Evolutionary conservation across 2,797 vertebrate genomes (phyloP).

Genomic region (Chaenodraco wilsoni): DNA sequence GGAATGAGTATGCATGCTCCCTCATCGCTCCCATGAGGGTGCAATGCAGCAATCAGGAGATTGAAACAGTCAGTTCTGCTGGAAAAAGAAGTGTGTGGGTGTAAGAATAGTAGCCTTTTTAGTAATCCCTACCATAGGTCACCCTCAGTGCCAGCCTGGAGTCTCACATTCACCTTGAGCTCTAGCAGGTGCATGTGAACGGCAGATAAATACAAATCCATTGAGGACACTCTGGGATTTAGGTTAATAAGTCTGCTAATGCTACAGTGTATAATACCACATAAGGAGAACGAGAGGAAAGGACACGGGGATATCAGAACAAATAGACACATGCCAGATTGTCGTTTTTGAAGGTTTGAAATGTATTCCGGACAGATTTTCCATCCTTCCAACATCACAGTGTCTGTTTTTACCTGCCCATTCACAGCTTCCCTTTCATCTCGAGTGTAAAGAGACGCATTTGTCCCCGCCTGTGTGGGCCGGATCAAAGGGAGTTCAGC

Average conservation of each 20-base stretch:
- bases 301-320: slow-evolving; percentile 9
- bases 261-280: slow-evolving; percentile 36
- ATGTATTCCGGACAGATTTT: slow-evolving; percentile 24
- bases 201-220: slow-evolving; percentile 53
- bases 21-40: slow-evolving; percentile 21
- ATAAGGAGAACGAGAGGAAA: slow-evolving; percentile 17
- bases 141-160: slow-evolving; percentile 32
- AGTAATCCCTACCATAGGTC: slow-evolving; percentile 49
- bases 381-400: slow-evolving; percentile 42
- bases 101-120: slow-evolving; percentile 40
- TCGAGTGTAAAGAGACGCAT: slow-evolving; percentile 38
- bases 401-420: slow-evolving; percentile 40
- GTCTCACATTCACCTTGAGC: slow-evolving; percentile 44
- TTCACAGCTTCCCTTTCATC: slow-evolving; percentile 51
- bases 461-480: slow-evolving; percentile 16
- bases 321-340: neutral
- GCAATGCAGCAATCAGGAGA: slow-evolving; percentile 36
- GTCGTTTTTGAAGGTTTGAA: slow-evolving; percentile 17
- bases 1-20: slow-evolving; percentile 24
- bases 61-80: slow-evolving; percentile 19
- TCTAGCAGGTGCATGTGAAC: slow-evolving; percentile 13
- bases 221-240: slow-evolving; percentile 63
- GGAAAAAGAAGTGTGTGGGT: neutral
- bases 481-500: slow-evolving; percentile 54
- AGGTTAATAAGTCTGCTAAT: slow-evolving; percentile 69